phyloP scores from a whole-genome alignment of 2,113 vertebrate species.

The Dromas ardeola region DNA sequence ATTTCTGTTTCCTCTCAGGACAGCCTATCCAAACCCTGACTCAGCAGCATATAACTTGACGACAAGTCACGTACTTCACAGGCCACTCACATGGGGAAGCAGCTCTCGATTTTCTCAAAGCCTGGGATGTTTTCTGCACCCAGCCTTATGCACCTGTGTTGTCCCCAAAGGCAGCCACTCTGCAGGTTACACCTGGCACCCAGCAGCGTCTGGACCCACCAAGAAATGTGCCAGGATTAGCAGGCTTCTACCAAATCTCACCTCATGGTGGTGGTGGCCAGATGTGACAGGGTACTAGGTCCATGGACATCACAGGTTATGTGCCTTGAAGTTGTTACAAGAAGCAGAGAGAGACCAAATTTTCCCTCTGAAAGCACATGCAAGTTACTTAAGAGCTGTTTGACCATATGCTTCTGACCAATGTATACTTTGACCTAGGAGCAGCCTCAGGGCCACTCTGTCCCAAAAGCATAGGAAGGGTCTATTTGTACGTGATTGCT shows the following conservation, averaged over 20 bases:
- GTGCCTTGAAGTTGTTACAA: not conserved
- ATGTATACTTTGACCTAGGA: not conserved
- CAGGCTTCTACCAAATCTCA: fast-evolving
- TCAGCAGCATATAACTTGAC: not conserved
- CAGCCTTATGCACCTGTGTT: not conserved
- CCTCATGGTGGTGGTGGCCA: not conserved
- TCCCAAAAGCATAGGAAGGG: not conserved
- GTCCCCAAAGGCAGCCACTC: not conserved
- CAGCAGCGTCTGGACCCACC: not conserved
- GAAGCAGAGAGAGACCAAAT: not conserved
- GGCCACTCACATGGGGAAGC: not conserved
- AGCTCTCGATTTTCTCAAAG: not conserved
- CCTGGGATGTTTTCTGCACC: not conserved
- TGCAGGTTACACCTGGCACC: not conserved
- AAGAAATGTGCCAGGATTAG: not conserved
- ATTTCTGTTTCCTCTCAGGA: not conserved
- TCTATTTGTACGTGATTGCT: not conserved
- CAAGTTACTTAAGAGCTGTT: not conserved
- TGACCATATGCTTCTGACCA: not conserved
- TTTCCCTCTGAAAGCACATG: not conserved
- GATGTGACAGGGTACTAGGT: not conserved
- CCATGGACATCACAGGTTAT: not conserved
- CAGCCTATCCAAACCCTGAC: not conserved
- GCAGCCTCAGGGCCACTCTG: not conserved
- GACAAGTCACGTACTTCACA: not conserved